phyloP scores from a whole-genome alignment of 2,888 invertebrate genomes.

The Hypselothyrea guttata region DNA sequence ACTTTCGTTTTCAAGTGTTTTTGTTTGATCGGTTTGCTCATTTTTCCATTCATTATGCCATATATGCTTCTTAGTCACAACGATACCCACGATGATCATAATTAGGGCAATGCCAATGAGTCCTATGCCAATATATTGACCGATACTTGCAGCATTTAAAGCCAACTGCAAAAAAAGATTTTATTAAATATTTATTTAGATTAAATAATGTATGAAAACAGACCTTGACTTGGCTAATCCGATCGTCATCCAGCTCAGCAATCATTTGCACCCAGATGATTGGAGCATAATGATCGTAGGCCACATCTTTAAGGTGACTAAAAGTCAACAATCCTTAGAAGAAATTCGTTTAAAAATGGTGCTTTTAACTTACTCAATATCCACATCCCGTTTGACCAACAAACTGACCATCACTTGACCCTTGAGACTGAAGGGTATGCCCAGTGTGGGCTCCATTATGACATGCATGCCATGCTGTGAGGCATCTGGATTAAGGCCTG shows the following conservation, averaged over 20 bases:
- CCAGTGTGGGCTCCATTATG: constrained; percentile 89
- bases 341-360: too few species aligned
- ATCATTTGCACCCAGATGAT: constrained; percentile 46
- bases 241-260: constrained; percentile 49
- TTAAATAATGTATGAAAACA: neutral
- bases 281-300: constrained; percentile 73
- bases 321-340: too few species aligned
- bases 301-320: constrained; percentile 50
- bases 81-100: constrained; percentile 53
- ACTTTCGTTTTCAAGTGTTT: constrained; percentile 1
- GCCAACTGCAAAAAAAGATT: constrained; percentile 48
- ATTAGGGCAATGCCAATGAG: constrained; percentile 55
- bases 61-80: constrained; percentile 57
- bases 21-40: neutral
- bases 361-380: constrained; percentile 83
- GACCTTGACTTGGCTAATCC: constrained; percentile 59
- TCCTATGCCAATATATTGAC: constrained; percentile 65
- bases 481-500: constrained; percentile 86
- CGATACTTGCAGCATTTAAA: constrained; percentile 55
- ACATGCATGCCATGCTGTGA: constrained; percentile 86
- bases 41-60: constrained; percentile 52
- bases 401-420: constrained; percentile 90
- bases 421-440: constrained; percentile 87
- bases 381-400: constrained; percentile 83
- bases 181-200: neutral